Percentiles rank a stretch among this genome's conserved stretches.
These are phyloP conservation scores for Apantesis nais DNA, from an alignment of 2,888 invertebrate species.

Conservation along the genomic window DNA sequence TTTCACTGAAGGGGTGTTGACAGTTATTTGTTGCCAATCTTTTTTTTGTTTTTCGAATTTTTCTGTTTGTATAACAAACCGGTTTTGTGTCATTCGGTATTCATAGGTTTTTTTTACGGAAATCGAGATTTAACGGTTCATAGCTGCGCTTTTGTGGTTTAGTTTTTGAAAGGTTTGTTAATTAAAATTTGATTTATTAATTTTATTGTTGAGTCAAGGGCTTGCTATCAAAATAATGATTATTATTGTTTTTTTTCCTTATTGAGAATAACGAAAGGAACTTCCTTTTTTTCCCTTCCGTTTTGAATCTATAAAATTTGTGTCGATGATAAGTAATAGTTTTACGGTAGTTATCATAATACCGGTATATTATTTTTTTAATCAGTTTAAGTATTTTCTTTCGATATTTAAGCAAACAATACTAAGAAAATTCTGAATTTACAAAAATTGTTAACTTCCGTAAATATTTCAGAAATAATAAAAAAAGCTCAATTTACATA, in stretches of 20 bases:
- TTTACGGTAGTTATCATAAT: neutral
- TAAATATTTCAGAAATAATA: neutral
- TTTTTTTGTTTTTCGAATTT: slow-evolving; percentile 75
- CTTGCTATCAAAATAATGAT: slow-evolving; percentile 60
- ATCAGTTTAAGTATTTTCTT: neutral
- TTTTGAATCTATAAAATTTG: neutral
- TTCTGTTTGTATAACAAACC: slow-evolving; percentile 76
- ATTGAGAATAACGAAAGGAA: neutral
- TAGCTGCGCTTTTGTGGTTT: slow-evolving; percentile 79
- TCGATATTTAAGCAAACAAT: neutral
- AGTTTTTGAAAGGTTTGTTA: slow-evolving; percentile 73
- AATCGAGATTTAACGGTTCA: slow-evolving; percentile 82
- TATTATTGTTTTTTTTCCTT: slow-evolving; percentile 29
- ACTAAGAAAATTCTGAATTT: neutral
- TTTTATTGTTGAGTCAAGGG: slow-evolving; percentile 67
- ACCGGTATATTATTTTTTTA: no score
- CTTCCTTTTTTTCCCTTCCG: neutral
- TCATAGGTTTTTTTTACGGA: slow-evolving; percentile 71
- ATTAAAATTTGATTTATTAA: slow-evolving; percentile 84
- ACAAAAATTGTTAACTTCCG: neutral
- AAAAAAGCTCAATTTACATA: neutral
- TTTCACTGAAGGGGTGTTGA: slow-evolving; percentile 85
- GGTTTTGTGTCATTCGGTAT: slow-evolving; percentile 79
- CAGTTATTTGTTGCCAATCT: slow-evolving; percentile 84
- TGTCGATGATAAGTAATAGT: neutral